phyloP scores from a whole-genome alignment of 2,888 invertebrate species.

The Drosophila austrosaltans region DNA sequence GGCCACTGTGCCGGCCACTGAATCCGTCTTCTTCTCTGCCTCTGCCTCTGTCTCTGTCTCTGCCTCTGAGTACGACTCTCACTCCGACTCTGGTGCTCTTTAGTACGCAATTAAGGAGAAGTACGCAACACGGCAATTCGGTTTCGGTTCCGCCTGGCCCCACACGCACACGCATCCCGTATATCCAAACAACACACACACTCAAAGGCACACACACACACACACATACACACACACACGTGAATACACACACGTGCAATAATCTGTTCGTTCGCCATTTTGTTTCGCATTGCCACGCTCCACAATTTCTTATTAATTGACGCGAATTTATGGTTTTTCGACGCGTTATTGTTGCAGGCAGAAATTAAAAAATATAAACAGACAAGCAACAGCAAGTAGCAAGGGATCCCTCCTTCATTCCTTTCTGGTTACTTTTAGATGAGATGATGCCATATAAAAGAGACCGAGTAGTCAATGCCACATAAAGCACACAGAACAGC shows the following conservation, averaged over 20 bases:
- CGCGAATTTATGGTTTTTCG: constrained; percentile 78
- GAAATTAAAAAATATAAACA: constrained; percentile 79
- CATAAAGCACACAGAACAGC: constrained; percentile 49
- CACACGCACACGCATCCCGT: neutral
- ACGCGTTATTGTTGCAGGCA: constrained; percentile 75
- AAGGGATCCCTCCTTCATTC: neutral
- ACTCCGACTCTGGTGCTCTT: constrained; percentile 52
- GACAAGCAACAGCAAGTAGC: constrained; percentile 43
- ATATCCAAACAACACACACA: neutral
- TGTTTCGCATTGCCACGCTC: constrained; percentile 61
- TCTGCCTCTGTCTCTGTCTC: constrained; percentile 26
- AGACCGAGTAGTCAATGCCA: constrained; percentile 38
- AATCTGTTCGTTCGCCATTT: constrained; percentile 60
- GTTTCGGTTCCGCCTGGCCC: constrained; percentile 15
- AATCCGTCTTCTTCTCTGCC: constrained; percentile 17
- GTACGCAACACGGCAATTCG: constrained; percentile 54
- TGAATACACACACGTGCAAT: constrained; percentile 50
- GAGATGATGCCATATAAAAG: constrained; percentile 20
- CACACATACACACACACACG: neutral
- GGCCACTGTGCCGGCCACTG: neutral
- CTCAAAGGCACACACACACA: constrained; percentile 25
- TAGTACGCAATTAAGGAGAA: constrained; percentile 75
- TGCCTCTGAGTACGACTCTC: neutral
- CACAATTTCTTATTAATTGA: constrained; percentile 79
- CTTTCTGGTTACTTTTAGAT: constrained; percentile 12